phyloP scores from a whole-genome alignment of 2,797 vertebrate species.

The Balearica regulorum region DNA sequence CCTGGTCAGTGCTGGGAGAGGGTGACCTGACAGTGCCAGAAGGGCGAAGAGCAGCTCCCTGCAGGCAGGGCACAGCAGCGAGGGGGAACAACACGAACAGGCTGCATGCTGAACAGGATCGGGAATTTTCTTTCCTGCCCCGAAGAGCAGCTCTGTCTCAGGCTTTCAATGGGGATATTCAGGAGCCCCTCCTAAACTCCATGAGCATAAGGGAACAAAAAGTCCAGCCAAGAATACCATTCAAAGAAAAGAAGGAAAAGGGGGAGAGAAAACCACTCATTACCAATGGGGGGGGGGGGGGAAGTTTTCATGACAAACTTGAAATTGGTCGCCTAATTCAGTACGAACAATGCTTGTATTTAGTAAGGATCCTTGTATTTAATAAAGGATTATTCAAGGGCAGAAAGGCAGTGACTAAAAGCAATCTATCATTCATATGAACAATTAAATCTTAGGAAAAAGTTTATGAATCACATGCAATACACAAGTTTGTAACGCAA shows the following conservation, averaged over 20 bases:
- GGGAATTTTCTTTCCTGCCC: background rate
- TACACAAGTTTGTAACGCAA: background rate
- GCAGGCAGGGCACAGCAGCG: fast-evolving
- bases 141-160: background rate
- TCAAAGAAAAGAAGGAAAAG: background rate
- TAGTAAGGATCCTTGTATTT: background rate
- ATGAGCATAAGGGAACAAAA: background rate
- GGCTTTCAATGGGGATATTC: background rate
- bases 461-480: background rate
- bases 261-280: background rate
- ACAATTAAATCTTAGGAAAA: background rate
- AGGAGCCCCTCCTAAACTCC: background rate
- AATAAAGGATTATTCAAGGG: background rate
- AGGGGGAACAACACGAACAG: background rate
- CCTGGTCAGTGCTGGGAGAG: background rate
- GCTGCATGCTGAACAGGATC: fast-evolving
- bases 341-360: background rate
- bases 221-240: background rate
- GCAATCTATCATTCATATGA: background rate
- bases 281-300: background rate
- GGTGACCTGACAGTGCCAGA: background rate
- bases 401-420: background rate
- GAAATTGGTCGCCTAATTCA: background rate
- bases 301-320: background rate
- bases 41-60: background rate